phyloP scores from a whole-genome alignment of 2,888 invertebrate species.

The Andrena trimmerana region DNA sequence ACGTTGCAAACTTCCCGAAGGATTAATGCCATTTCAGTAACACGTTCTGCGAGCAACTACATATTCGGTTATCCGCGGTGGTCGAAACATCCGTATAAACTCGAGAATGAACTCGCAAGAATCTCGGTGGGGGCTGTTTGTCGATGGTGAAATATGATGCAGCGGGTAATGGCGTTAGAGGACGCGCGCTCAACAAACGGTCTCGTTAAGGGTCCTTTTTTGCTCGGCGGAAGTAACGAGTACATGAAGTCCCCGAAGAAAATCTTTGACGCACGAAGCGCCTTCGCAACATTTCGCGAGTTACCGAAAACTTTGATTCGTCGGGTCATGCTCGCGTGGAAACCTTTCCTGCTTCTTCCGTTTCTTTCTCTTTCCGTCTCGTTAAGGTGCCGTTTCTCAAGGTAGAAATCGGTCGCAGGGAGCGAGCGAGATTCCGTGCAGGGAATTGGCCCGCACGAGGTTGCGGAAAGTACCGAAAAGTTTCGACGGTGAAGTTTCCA shows the following conservation, averaged over 20 bases:
- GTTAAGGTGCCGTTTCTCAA: conserved; percentile 58
- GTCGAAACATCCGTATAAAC: conserved; percentile 41
- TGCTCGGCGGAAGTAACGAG: conserved; percentile 57
- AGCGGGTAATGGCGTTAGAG: conserved; percentile 40
- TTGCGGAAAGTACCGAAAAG: conserved; percentile 63
- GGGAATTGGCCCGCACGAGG: conserved; percentile 50
- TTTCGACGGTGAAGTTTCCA: conserved; percentile 65
- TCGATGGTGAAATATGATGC: conserved; percentile 64
- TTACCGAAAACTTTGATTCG: conserved; percentile 61
- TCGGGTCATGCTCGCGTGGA: conserved; percentile 15
- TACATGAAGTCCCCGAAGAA: conserved; percentile 48
- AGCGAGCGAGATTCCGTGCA: conserved; percentile 52
- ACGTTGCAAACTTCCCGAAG: background rate
- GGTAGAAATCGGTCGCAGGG: conserved; percentile 24
- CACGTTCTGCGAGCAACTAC: background rate
- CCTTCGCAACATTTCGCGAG: conserved; percentile 36
- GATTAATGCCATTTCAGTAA: conserved; percentile 27
- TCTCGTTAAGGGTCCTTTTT: conserved; percentile 66
- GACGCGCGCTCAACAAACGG: conserved; percentile 56
- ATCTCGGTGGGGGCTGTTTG: conserved; percentile 50
- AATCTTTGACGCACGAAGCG: conserved; percentile 56
- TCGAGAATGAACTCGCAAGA: conserved; percentile 52
- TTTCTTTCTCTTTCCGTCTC: conserved; percentile 45
- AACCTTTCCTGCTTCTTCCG: conserved; percentile 32
- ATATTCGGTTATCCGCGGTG: background rate